Evolutionary conservation across 2,797 vertebrate genomes (phyloP).

Genomic region (Peromyscus nudipes): DNA sequence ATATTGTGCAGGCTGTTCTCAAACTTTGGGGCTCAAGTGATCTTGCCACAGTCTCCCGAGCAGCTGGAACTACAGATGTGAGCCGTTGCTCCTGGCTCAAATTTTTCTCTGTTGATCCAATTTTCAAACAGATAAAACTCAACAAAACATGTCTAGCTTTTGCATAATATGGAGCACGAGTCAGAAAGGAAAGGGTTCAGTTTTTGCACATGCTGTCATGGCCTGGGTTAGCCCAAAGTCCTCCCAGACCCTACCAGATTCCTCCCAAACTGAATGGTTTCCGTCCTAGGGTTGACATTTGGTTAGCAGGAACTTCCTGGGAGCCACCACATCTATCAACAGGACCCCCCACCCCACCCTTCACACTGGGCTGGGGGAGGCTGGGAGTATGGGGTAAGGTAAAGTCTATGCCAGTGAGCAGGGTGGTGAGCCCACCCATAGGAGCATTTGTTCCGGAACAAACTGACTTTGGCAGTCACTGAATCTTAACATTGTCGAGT

Average conservation of each 20-base stretch:
- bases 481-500: not conserved
- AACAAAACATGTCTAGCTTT: not conserved
- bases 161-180: not conserved
- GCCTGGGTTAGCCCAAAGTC: not conserved
- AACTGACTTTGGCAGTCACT: not conserved
- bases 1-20: not conserved
- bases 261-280: not conserved
- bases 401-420: fast-evolving
- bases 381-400: not conserved
- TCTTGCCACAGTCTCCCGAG: not conserved
- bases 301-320: not conserved
- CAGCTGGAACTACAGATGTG: not conserved
- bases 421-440: fast-evolving
- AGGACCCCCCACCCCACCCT: not conserved
- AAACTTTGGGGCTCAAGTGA: not conserved
- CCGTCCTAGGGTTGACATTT: not conserved
- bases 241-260: not conserved
- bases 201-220: not conserved
- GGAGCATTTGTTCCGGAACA: not conserved
- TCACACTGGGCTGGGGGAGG: not conserved
- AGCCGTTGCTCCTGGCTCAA: not conserved
- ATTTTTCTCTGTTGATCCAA: conserved; percentile 4
- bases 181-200: conserved; percentile 7
- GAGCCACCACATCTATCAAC: not conserved
- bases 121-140: conserved; percentile 30